Percentiles rank a stretch among this genome's conserved stretches.
phyloP scores from a whole-genome alignment of 2,797 vertebrate species.

The Chromis chromis region DNA sequence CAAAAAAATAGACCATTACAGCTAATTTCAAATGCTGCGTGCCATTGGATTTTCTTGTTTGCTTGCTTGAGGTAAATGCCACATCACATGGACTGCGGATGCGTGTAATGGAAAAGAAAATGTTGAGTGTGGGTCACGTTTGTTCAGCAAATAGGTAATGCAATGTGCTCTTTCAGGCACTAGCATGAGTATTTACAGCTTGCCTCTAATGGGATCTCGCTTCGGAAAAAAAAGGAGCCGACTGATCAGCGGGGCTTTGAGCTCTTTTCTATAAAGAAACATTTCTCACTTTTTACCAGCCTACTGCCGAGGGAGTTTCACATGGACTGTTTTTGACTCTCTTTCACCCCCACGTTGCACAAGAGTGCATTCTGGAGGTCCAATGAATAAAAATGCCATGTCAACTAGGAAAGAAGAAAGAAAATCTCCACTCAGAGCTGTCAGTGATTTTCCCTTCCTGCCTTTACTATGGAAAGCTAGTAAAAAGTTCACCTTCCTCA shows the following conservation, averaged over 20 bases:
- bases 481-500: conserved; percentile 82
- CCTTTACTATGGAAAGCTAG: conserved; percentile 69
- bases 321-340: conserved; percentile 73
- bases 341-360: conserved; percentile 71
- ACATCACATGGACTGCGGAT: conserved; percentile 26
- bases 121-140: conserved; percentile 35
- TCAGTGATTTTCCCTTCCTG: conserved; percentile 73
- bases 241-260: conserved; percentile 36
- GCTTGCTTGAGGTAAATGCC: conserved; percentile 51
- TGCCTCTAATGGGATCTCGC: conserved; percentile 55
- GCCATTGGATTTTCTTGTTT: conserved; percentile 21
- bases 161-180: conserved; percentile 35
- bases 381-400: conserved; percentile 84
- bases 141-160: conserved; percentile 64
- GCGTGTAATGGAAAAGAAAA: conserved; percentile 30
- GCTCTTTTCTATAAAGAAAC: conserved; percentile 36
- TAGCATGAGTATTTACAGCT: conserved; percentile 60
- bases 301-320: conserved; percentile 65
- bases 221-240: conserved; percentile 15
- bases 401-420: conserved; percentile 72
- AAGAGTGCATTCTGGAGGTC: conserved; percentile 74
- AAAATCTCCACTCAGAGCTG: conserved; percentile 79
- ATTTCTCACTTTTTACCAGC: conserved; percentile 51
- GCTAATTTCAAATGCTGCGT: conserved; percentile 2
- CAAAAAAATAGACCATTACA: background rate